Conservation (phyloP, 2,113 vertebrate genomes). For the Oncorhynchus kisutch region DNA sequence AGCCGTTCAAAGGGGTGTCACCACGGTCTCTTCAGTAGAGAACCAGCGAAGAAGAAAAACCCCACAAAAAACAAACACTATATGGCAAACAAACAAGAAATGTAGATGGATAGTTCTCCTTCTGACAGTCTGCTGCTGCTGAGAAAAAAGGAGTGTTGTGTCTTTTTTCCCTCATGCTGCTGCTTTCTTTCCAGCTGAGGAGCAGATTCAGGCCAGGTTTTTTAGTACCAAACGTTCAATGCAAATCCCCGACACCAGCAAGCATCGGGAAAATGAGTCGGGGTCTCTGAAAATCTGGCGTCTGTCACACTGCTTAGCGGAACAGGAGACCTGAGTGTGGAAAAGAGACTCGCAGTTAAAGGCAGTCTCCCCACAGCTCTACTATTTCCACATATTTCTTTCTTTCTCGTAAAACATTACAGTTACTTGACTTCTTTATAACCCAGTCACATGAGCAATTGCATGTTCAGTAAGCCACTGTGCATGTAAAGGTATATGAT, state of each 20-base stretch:
- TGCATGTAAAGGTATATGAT: background rate
- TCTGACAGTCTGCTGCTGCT: slow-evolving; percentile 53
- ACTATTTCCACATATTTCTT: slow-evolving; percentile 17
- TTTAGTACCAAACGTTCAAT: slow-evolving; percentile 65
- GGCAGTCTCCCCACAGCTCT: slow-evolving; percentile 33
- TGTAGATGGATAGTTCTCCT: slow-evolving; percentile 33
- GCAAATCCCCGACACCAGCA: slow-evolving; percentile 58
- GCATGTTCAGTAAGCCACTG: background rate
- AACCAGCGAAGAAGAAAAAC: slow-evolving; percentile 39
- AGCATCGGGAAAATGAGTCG: slow-evolving; percentile 59
- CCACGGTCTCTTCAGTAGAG: slow-evolving; percentile 38
- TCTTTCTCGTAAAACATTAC: slow-evolving; percentile 13
- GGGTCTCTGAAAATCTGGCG: slow-evolving; percentile 60
- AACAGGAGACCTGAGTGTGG: slow-evolving; percentile 31
- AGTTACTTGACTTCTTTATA: background rate
- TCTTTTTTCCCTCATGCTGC: slow-evolving; percentile 48
- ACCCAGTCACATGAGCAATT: background rate
- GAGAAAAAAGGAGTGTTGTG: slow-evolving; percentile 33
- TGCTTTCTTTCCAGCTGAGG: slow-evolving; percentile 43
- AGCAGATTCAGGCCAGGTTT: slow-evolving; percentile 51
- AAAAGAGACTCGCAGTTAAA: slow-evolving; percentile 5
- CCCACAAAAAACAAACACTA: slow-evolving; percentile 20
- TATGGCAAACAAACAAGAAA: slow-evolving; percentile 12
- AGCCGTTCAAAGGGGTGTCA: slow-evolving; percentile 56
- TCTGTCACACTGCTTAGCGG: slow-evolving; percentile 36